phyloP scores from a whole-genome alignment of 1,140 invertebrate genomes.

The Fopius arisanus region DNA sequence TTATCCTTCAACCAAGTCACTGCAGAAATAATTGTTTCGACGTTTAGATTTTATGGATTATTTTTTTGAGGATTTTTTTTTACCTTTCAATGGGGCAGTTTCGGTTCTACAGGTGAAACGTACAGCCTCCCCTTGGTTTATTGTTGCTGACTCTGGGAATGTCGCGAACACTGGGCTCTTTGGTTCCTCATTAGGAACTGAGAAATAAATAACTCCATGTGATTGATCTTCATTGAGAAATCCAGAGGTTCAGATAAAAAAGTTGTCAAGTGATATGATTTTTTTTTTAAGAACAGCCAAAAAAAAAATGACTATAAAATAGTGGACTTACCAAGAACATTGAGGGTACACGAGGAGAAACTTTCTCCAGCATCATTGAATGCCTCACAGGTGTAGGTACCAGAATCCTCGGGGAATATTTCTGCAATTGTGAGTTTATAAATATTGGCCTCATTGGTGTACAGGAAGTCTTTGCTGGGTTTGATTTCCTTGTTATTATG shows the following conservation, averaged over 20 bases:
- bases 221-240: no score
- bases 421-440: constrained; percentile 91
- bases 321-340: constrained; percentile 72
- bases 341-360: constrained; percentile 88
- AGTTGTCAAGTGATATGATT: no score
- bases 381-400: constrained; percentile 95
- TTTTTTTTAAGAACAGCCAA: no score
- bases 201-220: constrained; percentile 20
- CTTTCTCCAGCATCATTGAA: constrained; percentile 95
- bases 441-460: constrained; percentile 87
- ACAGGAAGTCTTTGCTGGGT: constrained; percentile 95
- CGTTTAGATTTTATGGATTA: no score
- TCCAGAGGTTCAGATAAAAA: no score
- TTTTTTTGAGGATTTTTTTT: no score
- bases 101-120: constrained; percentile 84
- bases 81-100: constrained; percentile 72
- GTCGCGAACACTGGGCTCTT: constrained; percentile 84
- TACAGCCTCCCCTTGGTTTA: constrained; percentile 81
- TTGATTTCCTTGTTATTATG: constrained; percentile 97
- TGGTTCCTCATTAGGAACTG: constrained; percentile 86
- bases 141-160: constrained; percentile 89
- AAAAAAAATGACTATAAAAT: no score
- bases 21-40: constrained; percentile 48
- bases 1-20: constrained; percentile 91
- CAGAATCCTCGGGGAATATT: constrained; percentile 93